Percentiles rank a stretch among this genome's conserved stretches.
phyloP scores from a whole-genome alignment of 2,113 vertebrate genomes.

The Chlorocebus sabaeus region DNA sequence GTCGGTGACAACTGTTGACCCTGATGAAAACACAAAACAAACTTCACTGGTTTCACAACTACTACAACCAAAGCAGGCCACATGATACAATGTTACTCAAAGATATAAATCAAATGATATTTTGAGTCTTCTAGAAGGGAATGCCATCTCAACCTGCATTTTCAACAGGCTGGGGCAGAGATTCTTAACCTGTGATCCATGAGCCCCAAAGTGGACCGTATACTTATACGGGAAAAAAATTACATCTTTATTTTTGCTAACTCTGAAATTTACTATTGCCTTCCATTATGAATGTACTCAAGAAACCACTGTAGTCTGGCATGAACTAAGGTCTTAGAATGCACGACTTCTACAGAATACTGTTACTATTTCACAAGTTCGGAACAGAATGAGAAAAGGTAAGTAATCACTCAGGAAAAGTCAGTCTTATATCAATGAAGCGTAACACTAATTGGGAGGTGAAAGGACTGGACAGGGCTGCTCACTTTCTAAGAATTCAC shows the following conservation, averaged over 20 bases:
- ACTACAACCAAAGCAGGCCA: neutral
- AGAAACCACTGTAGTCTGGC: neutral
- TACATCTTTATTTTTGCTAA: neutral
- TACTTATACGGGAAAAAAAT: too few relatives aligned
- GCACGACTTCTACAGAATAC: neutral
- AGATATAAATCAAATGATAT: fast-evolving
- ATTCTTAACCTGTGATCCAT: neutral
- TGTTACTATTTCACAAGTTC: neutral
- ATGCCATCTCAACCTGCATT: fast-evolving
- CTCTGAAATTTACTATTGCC: neutral
- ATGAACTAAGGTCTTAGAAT: neutral
- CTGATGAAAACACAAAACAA: constrained; percentile 76
- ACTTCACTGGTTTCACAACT: fast-evolving
- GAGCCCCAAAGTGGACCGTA: too few relatives aligned
- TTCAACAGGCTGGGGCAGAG: neutral
- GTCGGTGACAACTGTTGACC: constrained; percentile 97
- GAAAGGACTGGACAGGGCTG: fast-evolving
- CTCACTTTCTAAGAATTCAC: neutral
- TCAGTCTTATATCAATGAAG: neutral
- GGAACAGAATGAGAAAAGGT: neutral
- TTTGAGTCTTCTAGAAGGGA: neutral
- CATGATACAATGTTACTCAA: fast-evolving
- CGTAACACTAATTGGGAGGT: fast-evolving
- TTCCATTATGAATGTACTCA: neutral
- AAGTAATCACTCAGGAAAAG: neutral